Evolutionary conservation across 2,888 invertebrate genomes (phyloP).

Genomic region (Hypomecis punctinalis): DNA sequence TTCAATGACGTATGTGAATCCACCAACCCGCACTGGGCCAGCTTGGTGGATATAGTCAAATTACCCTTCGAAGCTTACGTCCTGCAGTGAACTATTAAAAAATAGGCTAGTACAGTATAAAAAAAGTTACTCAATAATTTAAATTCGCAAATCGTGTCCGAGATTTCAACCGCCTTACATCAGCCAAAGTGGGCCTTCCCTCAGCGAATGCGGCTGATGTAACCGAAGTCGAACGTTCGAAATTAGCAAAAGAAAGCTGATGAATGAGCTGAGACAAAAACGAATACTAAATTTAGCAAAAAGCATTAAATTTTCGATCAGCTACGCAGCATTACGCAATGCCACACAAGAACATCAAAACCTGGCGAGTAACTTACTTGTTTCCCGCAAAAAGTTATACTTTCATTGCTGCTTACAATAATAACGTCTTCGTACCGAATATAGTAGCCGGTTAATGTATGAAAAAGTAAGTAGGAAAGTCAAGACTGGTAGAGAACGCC

Average conservation of each 20-base stretch:
- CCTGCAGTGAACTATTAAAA: too few species aligned
- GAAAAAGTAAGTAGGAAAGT: slow-evolving; percentile 25
- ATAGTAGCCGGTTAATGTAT: slow-evolving; percentile 22
- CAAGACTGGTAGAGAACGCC: slow-evolving; percentile 9
- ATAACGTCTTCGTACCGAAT: slow-evolving; percentile 16
- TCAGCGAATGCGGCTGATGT: not conserved
- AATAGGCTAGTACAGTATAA: too few species aligned
- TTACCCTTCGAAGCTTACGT: too few species aligned
- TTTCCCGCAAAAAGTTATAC: slow-evolving; percentile 21
- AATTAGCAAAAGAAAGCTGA: not conserved
- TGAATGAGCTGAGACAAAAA: not conserved
- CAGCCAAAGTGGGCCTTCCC: not conserved
- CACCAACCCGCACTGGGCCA: too few species aligned
- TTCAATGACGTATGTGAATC: too few species aligned
- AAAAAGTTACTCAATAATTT: not conserved
- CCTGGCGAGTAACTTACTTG: slow-evolving; percentile 13
- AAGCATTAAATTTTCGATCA: slow-evolving; percentile 2
- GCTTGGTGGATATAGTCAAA: too few species aligned
- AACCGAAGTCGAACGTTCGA: not conserved
- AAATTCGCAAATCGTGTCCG: not conserved
- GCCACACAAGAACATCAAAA: slow-evolving; percentile 3
- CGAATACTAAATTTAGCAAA: not conserved
- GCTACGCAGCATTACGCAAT: slow-evolving; percentile 14
- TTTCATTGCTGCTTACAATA: slow-evolving; percentile 22
- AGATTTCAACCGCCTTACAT: slow-evolving; percentile 5